Percentiles rank a stretch among this genome's conserved stretches.
Conservation (phyloP, 2,113 vertebrate genomes). For the Strix aluco region DNA sequence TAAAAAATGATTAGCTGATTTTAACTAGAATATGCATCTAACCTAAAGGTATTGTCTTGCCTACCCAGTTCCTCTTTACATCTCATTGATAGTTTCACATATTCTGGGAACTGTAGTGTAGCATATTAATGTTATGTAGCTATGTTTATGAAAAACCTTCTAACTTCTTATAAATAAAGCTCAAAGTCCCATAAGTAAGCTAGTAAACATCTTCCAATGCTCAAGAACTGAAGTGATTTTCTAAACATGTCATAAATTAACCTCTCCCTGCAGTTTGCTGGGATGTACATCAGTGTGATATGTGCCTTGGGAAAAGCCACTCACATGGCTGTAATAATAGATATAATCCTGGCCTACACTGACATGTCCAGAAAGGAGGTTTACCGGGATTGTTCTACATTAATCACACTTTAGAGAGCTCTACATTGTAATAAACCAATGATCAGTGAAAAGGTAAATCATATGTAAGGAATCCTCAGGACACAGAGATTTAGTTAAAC, state of each 20-base stretch:
- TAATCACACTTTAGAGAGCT: neutral
- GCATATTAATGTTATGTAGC: neutral
- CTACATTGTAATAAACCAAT: neutral
- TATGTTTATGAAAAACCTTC: neutral
- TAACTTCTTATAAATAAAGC: neutral
- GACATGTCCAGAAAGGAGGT: neutral
- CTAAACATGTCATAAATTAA: slow-evolving; percentile 8
- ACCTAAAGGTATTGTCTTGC: neutral
- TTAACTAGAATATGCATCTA: neutral
- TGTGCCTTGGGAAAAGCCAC: neutral
- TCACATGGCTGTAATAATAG: neutral
- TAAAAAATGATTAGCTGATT: neutral
- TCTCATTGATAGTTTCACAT: neutral
- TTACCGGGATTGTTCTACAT: neutral
- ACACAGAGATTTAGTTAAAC: neutral
- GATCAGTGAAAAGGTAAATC: neutral
- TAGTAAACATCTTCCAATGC: neutral
- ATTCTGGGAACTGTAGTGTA: neutral
- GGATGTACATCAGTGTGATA: neutral
- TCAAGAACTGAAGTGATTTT: neutral
- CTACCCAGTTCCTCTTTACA: neutral
- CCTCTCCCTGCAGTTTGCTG: neutral
- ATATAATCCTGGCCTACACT: neutral
- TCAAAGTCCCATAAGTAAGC: neutral
- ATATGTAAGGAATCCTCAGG: neutral